Percentiles rank a stretch among this genome's conserved stretches.
These are phyloP conservation scores for Mormyrus lacerda DNA, from an alignment of 2,113 vertebrate genomes.

Conservation along the genomic window DNA sequence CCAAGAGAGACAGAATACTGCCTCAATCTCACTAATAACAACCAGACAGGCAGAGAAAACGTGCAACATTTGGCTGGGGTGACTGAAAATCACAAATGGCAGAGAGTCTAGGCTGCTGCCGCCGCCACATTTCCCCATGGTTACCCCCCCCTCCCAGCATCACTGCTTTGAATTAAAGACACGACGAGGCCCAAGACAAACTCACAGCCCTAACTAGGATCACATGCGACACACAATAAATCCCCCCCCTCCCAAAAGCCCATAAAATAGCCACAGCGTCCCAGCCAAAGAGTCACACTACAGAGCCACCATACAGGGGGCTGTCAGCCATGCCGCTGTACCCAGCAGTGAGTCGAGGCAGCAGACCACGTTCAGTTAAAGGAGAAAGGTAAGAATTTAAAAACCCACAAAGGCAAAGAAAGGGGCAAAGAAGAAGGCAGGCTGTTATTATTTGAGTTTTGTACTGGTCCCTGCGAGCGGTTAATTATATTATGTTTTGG, in stretches of 20 bases:
- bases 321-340: not conserved
- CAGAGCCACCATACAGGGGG: not conserved
- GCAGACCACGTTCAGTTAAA: conserved; percentile 7
- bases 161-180: conserved; percentile 3
- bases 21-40: not conserved
- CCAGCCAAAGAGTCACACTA: not conserved
- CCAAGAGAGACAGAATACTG: conserved; percentile 24
- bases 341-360: conserved; percentile 4
- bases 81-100: not conserved
- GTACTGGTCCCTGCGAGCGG: conserved; percentile 31
- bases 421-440: conserved; percentile 30
- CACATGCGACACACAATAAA: conserved; percentile 3
- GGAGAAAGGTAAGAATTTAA: conserved; percentile 17
- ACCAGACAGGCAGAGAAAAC: not conserved
- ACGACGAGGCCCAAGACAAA: conserved; percentile 6
- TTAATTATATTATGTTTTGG: conserved; percentile 42
- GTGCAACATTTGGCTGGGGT: not conserved
- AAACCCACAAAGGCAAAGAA: conserved; percentile 4
- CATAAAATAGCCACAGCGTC: conserved; percentile 3
- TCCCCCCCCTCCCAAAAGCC: not conserved
- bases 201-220: conserved; percentile 1
- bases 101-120: not conserved
- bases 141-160: not conserved
- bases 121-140: not conserved
- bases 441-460: conserved; percentile 35